Evolutionary conservation across 2,888 invertebrate species (phyloP).

Genomic region (Cepaea hortensis): DNA sequence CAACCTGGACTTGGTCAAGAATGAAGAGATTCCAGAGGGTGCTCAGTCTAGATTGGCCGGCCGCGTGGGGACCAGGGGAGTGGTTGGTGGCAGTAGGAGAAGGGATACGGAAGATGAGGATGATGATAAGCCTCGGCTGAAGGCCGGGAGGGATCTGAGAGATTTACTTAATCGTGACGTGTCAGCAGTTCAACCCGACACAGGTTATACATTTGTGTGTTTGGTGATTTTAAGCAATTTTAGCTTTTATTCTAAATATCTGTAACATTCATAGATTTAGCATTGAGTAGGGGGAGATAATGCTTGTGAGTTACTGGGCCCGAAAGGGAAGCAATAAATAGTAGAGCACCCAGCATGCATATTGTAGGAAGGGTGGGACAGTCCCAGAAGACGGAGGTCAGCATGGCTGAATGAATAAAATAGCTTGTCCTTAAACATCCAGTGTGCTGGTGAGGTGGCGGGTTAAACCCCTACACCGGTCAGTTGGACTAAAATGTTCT

Average conservation of each 20-base stretch:
- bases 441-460: too few species aligned
- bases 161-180: conserved; percentile 48
- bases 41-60: conserved; percentile 28
- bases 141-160: conserved; percentile 49
- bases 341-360: too few species aligned
- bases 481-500: too few species aligned
- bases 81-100: conserved; percentile 17
- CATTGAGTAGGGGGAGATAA: too few species aligned
- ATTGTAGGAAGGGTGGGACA: too few species aligned
- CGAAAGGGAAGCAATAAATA: too few species aligned
- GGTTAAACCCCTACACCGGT: too few species aligned
- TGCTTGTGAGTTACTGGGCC: too few species aligned
- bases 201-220: conserved; percentile 7
- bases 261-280: too few species aligned
- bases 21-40: neutral
- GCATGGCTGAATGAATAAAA: too few species aligned
- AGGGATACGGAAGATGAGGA: neutral
- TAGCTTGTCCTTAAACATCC: too few species aligned
- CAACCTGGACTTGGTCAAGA: conserved; percentile 17
- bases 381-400: too few species aligned
- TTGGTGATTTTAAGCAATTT: neutral
- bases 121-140: conserved; percentile 20
- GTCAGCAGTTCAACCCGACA: neutral
- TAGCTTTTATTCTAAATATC: neutral
- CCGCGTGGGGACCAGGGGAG: neutral